These are phyloP conservation scores for Spheniscus humboldti DNA, from an alignment of 2,797 vertebrate species.

Conservation along the genomic window DNA sequence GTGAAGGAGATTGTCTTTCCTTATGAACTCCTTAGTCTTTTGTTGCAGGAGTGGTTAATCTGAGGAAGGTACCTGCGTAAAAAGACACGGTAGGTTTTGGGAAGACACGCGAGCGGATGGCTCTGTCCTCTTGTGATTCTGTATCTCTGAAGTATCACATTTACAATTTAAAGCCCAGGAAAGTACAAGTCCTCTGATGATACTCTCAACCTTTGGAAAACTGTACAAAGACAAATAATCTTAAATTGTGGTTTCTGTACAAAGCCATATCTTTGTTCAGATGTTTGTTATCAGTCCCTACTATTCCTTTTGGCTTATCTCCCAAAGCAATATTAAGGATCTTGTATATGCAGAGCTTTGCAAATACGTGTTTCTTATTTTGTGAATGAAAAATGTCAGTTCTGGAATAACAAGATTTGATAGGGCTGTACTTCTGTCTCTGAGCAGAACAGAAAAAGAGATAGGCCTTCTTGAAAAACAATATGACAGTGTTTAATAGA, in stretches of 20 bases:
- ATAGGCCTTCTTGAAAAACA: neutral
- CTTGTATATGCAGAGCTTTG: neutral
- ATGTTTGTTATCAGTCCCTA: neutral
- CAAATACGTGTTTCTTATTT: neutral
- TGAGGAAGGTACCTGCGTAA: neutral
- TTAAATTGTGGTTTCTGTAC: neutral
- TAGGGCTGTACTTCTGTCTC: neutral
- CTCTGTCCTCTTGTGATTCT: neutral
- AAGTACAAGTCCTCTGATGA: neutral
- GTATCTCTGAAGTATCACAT: neutral
- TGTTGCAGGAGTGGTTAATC: neutral
- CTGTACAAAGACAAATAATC: neutral
- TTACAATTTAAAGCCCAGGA: neutral
- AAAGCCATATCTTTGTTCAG: neutral
- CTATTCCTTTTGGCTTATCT: neutral
- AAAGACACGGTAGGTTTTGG: neutral
- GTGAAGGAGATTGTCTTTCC: neutral
- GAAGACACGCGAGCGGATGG: neutral
- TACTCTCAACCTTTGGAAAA: neutral
- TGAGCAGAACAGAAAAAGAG: neutral
- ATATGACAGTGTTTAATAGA: neutral
- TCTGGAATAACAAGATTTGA: neutral
- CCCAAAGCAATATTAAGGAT: neutral
- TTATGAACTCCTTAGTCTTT: neutral
- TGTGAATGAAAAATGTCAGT: neutral